Percentiles rank a stretch among this genome's conserved stretches.
Evolutionary conservation across 2,888 invertebrate species (phyloP).

Genomic region (Drosophila falleni): DNA sequence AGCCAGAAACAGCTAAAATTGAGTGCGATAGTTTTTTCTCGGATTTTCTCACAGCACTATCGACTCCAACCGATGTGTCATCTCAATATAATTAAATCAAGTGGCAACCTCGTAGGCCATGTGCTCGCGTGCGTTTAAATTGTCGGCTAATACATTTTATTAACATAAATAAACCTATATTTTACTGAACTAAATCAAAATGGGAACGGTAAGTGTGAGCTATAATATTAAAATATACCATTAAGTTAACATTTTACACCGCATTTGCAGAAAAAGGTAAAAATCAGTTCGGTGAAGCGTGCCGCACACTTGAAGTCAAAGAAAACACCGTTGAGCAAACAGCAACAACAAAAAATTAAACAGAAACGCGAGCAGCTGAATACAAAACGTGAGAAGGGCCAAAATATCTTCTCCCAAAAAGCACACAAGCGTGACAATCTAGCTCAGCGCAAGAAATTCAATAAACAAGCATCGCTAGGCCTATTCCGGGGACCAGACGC

Average conservation of each 20-base stretch:
- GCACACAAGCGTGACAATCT: slow-evolving; percentile 78
- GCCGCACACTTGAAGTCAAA: slow-evolving; percentile 84
- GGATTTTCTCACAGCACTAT: too few relatives aligned
- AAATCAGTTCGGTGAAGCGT: slow-evolving; percentile 85
- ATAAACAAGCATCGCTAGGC: slow-evolving; percentile 74
- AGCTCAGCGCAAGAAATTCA: slow-evolving; percentile 78
- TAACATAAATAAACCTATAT: background rate
- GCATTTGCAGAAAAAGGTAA: slow-evolving; percentile 84
- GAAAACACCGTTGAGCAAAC: slow-evolving; percentile 82
- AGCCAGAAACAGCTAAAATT: too few relatives aligned
- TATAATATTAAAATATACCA: background rate
- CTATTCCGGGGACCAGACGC: slow-evolving; percentile 38
- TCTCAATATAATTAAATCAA: background rate
- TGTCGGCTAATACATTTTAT: slow-evolving; percentile 10
- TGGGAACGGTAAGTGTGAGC: slow-evolving; percentile 61
- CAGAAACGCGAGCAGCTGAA: slow-evolving; percentile 74
- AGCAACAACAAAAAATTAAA: slow-evolving; percentile 80
- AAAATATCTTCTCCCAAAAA: slow-evolving; percentile 82
- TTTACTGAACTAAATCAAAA: slow-evolving; percentile 24
- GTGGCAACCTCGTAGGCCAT: slow-evolving; percentile 52
- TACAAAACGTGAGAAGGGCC: slow-evolving; percentile 75
- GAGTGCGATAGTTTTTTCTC: too few relatives aligned
- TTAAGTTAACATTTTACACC: too few relatives aligned
- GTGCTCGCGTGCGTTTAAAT: slow-evolving; percentile 55
- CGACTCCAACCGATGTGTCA: background rate